Evolutionary conservation across 2,888 invertebrate genomes (phyloP), one percentile per base, ranked within the genome.

Genomic region (Parthenolecanium corni): DNA sequence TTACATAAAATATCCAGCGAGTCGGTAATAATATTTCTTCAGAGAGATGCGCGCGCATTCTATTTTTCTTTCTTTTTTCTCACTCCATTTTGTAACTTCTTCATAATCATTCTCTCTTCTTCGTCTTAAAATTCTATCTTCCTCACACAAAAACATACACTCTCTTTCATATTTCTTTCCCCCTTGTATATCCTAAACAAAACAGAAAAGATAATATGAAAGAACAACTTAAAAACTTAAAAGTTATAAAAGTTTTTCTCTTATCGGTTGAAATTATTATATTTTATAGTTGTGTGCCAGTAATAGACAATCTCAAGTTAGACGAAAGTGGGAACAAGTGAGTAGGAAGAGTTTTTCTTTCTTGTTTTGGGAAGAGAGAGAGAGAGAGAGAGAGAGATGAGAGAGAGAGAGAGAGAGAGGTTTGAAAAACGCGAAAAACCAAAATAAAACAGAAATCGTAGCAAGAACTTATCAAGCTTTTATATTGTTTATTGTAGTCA

Each of bases 181-280:
- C 31, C 9, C 31, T 31, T 31, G 31, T 31, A 31, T 31, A n/a
- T 16, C n/a, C 18, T 44, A 42, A 16, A 36, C 24, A 31, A 49
- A 49, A 58, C 58, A 38, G 36, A 58, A 58, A 49, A 58, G 58
- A 58, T 58, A 58, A 58, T 58, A 49, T 40, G 49, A 58, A 46
- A 58, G 49, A 36, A 47, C 58, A 38, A 58, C 58, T 58, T 49
- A n/a, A 47, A 57, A 57, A 46, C 47, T 57, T 31, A 2, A 23
- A 58, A 49, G 49, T 58, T 58, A 58, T 58, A 58, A 58, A 47
- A 58, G 58, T 58, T 58, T 58, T 58, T 58, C 58, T 58, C 49
- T 58, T 58, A 58, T 58, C 58, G 58, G 58, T 58, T 58, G 58
- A 58, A 58, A 58, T 58, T 58, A 58, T 58, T 58, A 58, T 58